These are phyloP conservation scores for Coregonus clupeaformis DNA, from an alignment of 2,113 vertebrate species.

Conservation along the genomic window DNA sequence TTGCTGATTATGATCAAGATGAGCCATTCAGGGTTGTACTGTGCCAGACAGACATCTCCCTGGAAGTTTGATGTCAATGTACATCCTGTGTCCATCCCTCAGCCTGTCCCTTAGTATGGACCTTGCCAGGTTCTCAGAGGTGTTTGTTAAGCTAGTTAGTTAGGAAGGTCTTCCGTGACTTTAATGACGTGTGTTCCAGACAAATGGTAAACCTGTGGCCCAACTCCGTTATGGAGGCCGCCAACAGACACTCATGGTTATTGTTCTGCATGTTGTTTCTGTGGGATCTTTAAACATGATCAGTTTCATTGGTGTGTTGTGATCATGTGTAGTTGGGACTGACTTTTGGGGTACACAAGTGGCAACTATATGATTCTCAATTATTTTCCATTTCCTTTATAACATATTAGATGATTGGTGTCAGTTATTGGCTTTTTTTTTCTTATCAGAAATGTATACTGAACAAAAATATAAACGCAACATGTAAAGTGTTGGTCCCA, in stretches of 20 bases:
- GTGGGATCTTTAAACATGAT: slow-evolving; percentile 34
- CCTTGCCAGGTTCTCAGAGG: background rate
- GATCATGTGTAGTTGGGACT: slow-evolving; percentile 54
- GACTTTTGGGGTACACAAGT: slow-evolving; percentile 66
- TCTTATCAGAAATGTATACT: background rate
- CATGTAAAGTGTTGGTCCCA: too few species aligned
- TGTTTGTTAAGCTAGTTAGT: too few species aligned
- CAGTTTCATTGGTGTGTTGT: slow-evolving; percentile 36
- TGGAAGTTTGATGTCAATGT: background rate
- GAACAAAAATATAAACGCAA: background rate
- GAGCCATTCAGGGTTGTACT: background rate
- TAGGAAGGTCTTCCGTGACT: too few species aligned
- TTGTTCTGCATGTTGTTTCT: slow-evolving; percentile 32
- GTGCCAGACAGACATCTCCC: too few species aligned
- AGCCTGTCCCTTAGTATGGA: background rate
- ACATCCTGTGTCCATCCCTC: slow-evolving; percentile 11
- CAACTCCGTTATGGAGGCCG: background rate
- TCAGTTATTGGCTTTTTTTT: slow-evolving; percentile 5
- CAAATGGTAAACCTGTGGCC: background rate
- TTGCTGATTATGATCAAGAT: too few species aligned
- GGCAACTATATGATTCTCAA: slow-evolving; percentile 47
- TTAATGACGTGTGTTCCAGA: background rate
- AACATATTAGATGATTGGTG: slow-evolving; percentile 2
- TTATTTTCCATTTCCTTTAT: background rate
- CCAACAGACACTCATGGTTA: slow-evolving; percentile 9